Percentiles rank a stretch among this genome's conserved stretches.
These are phyloP conservation scores for Phyllotis vaccarum DNA, from an alignment of 2,797 vertebrate species.

Conservation along the genomic window DNA sequence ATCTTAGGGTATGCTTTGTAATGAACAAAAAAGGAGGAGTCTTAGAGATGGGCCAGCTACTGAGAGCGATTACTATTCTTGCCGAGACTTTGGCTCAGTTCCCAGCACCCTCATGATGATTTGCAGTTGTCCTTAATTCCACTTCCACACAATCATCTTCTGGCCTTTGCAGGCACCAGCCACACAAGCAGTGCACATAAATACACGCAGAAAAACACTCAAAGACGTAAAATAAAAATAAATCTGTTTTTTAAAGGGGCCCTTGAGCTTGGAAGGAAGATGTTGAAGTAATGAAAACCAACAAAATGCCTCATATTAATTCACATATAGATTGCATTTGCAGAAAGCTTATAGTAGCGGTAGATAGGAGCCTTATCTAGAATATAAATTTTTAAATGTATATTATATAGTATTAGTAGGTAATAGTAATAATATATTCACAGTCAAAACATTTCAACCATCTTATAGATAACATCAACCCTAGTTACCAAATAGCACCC, in stretches of 20 bases:
- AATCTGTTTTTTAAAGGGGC: not conserved
- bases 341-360: not conserved
- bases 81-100: not conserved
- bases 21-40: not conserved
- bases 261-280: not conserved
- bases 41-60: not conserved
- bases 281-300: not conserved
- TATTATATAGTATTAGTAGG: not conserved
- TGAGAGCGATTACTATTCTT: not conserved
- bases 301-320: not conserved
- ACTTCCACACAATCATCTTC: not conserved
- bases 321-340: not conserved
- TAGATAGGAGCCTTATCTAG: not conserved
- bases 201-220: not conserved
- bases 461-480: not conserved
- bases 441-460: not conserved
- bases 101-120: not conserved
- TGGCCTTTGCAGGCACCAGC: not conserved
- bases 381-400: not conserved
- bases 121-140: not conserved
- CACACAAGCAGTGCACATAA: not conserved
- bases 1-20: not conserved
- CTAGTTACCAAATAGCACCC: not conserved
- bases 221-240: not conserved
- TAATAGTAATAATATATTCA: not conserved